phyloP scores from a whole-genome alignment of 2,888 invertebrate species.

The Metacarcinus magister region DNA sequence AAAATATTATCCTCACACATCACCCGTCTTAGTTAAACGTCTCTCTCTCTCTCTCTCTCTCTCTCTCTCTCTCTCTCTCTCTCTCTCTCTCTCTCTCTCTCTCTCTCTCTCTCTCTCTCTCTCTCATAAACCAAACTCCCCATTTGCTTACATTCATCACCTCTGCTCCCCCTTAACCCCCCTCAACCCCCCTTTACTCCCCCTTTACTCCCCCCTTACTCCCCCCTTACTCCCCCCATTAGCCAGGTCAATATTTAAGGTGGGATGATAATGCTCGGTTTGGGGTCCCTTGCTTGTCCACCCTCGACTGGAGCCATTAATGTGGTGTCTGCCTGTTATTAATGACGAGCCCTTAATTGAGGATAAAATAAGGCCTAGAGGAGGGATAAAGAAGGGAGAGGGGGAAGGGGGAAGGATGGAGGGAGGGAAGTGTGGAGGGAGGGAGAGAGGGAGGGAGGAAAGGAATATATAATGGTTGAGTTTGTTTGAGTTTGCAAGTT shows the following conservation, averaged over 20 bases:
- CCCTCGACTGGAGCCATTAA: slow-evolving; percentile 16
- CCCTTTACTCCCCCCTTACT: too few relatives aligned
- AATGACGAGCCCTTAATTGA: slow-evolving; percentile 39
- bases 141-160: background rate
- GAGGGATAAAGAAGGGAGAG: background rate
- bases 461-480: background rate
- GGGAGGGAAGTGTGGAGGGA: background rate
- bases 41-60: background rate
- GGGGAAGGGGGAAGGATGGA: background rate
- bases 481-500: background rate
- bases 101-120: slow-evolving; percentile 20
- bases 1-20: background rate
- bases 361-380: slow-evolving; percentile 33
- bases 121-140: background rate
- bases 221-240: background rate
- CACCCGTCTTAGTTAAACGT: slow-evolving; percentile 26
- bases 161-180: background rate
- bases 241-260: slow-evolving; percentile 35
- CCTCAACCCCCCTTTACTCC: background rate
- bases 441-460: background rate
- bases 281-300: background rate
- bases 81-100: slow-evolving; percentile 42
- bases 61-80: slow-evolving; percentile 43
- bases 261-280: background rate
- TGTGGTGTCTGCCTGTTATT: slow-evolving; percentile 36